Base-by-base conservation (phyloP, 2,888 invertebrate genomes). In the Nomada hirtipes region DNA sequence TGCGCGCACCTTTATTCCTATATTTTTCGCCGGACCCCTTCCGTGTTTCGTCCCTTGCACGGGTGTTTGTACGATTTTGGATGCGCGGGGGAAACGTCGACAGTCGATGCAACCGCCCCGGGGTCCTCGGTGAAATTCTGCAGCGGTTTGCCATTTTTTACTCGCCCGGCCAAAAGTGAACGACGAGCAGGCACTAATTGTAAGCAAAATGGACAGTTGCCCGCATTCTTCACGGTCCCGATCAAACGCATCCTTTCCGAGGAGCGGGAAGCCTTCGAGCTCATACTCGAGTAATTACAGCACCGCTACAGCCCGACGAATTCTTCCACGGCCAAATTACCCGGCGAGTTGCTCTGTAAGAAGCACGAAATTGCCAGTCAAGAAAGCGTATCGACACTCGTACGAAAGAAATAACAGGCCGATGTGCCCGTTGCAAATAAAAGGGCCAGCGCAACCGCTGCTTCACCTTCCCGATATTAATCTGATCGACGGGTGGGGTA, bases 381-480 rank as follows among this genome's bases (percentile, higher is more conserved):
- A 18, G 15, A 10, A 57, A 29, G 13, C 26, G 63, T 44, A 75
- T 67, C 77, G 76, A n/a, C 60, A 29, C 65, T 69, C 68, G 70
- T 63, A 57, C 59, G 52, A 53, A 29, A 77, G 69, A 79, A 79
- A 79, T 79, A 79, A 79, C 78, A 79, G 79, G 44, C 57, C 53
- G 44, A 47, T 15, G 68, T 69, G 26, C 50, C 23, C 57, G 44
- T 11, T 47, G 59, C 55, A 81, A 81, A 81, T 81, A 67, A 80
- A 82, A 67, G 50, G 81, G 59, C 69, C 29, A 42, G 60, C 53
- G 64, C 65, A 53, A 79, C 20, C 36, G 20, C 53, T 42, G 65
- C 69, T 81, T 36, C 64, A 47, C 80, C 60, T 73, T 74, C 36
- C 55, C 69, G 81, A 81, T 81, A 81, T 80, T 69, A 79, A 81